These are phyloP conservation scores for Rotaria socialis DNA, from an alignment of 2,888 invertebrate genomes.

Conservation along the genomic window DNA sequence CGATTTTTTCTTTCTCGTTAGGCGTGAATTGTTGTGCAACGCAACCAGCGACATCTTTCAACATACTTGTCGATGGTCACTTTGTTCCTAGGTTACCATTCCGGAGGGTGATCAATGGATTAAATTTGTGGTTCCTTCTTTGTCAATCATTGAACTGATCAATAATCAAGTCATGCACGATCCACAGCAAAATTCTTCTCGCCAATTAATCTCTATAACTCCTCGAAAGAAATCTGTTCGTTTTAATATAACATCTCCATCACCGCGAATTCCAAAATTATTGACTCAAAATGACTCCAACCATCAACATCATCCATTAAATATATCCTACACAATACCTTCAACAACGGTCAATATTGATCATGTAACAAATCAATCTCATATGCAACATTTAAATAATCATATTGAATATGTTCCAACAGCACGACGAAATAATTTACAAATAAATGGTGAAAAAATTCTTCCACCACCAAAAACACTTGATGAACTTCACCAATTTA, in stretches of 20 bases:
- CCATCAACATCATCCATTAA: not conserved
- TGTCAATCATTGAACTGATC: constrained; percentile 4
- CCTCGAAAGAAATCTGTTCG: constrained; percentile 34
- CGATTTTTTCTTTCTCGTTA: too few species aligned
- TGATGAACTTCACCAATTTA: constrained; percentile 24
- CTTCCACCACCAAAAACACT: not conserved
- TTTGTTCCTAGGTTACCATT: not conserved
- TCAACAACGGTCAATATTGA: constrained; percentile 2
- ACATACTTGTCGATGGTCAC: not conserved
- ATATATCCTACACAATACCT: not conserved
- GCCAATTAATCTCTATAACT: not conserved
- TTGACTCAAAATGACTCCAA: not conserved
- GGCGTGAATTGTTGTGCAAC: too few species aligned
- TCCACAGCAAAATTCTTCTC: not conserved
- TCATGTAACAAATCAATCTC: constrained; percentile 31
- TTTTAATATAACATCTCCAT: constrained; percentile 2
- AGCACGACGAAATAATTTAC: not conserved
- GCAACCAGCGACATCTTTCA: not conserved
- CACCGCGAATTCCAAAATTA: not conserved
- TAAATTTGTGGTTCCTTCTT: constrained; percentile 17
- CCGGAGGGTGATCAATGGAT: not conserved
- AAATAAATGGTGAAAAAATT: constrained; percentile 12
- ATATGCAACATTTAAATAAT: constrained; percentile 22
- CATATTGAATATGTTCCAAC: constrained; percentile 27
- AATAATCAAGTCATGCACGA: not conserved